Evolutionary conservation across 2,797 vertebrate genomes (phyloP), one percentile per base, ranked within the genome.

Genomic region (Galago senegalensis): DNA sequence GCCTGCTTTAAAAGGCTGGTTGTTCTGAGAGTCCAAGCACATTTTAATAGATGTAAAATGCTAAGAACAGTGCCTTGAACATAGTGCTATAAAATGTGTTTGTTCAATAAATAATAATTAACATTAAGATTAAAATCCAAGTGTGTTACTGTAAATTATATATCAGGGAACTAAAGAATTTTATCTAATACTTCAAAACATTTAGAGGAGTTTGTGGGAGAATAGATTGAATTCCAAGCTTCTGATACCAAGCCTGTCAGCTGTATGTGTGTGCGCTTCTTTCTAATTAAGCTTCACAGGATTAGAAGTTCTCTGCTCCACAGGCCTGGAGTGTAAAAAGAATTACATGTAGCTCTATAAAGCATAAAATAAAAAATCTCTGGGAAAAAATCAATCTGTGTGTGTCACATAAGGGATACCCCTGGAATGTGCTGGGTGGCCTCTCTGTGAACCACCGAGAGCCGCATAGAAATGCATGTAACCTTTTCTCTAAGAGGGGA

Each of bases 401-500:
- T 89, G 72, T 53, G 43, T 77, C 63, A 46, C 37, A 27, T 67
- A 73, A 82, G 40, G 56, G 70, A 16, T 9, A 46, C 4, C 2
- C 25, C 27, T 20, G 25, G 43, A 49, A 72, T 31, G 12, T 60
- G 88, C 58, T 25, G 23, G 56, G 60, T 34, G 7, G 18, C 46
- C 49, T 91, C 11, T 2, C 25, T 5, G 46, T 31, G 73, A 49
- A 6, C 18, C 43, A 37, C 72, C 31, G 40, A 25, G 61, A 82
- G 11, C n/a, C 20, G 63, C 29, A 2, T 9, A 70, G 34, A 58
- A 61, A 73, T 16, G 18, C 18, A 16, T 53, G 40, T 43, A 87
- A 92, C 80, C 83, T 86, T 84, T 94, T 20, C 37, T 92, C 29
- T 31, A 61, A 82, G 46, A 86, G 79, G 70, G 43, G 75, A 69